Conservation (phyloP, 2,888 invertebrate species). For the Amiota communis region DNA sequence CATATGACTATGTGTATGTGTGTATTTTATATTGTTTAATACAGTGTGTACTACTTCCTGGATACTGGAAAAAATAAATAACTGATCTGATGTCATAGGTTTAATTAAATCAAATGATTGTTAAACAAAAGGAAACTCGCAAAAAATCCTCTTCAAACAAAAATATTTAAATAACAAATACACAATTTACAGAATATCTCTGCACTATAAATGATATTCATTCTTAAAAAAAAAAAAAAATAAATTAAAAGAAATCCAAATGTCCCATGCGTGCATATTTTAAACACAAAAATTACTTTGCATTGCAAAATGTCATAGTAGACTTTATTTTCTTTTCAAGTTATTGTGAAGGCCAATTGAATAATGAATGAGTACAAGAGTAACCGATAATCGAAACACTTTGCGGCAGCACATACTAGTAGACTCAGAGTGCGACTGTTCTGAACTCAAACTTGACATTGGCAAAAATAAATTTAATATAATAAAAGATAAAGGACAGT, state of each 20-base stretch:
- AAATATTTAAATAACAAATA: conserved; percentile 10
- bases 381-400: too few relatives aligned
- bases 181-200: background rate
- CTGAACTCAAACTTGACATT: too few relatives aligned
- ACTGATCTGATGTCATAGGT: background rate
- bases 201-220: background rate
- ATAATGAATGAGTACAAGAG: too few relatives aligned
- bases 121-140: background rate
- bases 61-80: background rate
- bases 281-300: conserved; percentile 18
- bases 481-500: too few relatives aligned
- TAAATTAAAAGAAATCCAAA: background rate
- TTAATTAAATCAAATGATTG: conserved; percentile 7
- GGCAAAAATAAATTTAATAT: too few relatives aligned
- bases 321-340: too few relatives aligned
- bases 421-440: too few relatives aligned
- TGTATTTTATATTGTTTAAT: too few relatives aligned
- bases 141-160: conserved; percentile 1
- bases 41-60: conserved; percentile 4
- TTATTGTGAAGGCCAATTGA: too few relatives aligned
- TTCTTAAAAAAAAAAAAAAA: too few relatives aligned
- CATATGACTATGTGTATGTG: too few relatives aligned
- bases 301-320: background rate
- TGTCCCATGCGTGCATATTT: background rate
- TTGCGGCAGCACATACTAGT: too few relatives aligned